Base-by-base conservation (phyloP, 1,140 invertebrate species). In the Musca vetustissima region DNA sequence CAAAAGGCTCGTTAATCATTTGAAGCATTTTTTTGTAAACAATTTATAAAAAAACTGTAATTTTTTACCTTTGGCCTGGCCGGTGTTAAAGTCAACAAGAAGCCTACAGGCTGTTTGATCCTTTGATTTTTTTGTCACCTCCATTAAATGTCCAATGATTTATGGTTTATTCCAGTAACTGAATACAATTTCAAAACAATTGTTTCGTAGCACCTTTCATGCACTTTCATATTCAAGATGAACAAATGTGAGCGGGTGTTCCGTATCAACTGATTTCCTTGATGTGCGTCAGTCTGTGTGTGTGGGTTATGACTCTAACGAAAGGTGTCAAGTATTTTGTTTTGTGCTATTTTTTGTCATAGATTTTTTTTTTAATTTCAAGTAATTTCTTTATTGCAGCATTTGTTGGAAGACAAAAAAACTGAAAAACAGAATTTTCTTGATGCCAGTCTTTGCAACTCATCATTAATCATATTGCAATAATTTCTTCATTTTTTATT, bases 261-360 rank as follows among this genome's bases (percentile, higher is more conserved):
- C n/a, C n/a, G n/a, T n/a, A n/a, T 52, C 0, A 9, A 24, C 52
- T 22, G 1, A 22, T 21, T 24, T n/a, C n/a, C n/a, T n/a, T n/a
- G n/a, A n/a, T n/a, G n/a, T n/a, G n/a, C n/a, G n/a, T n/a, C n/a
- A n/a, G n/a, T n/a, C n/a, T 4, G 28, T 4, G 8, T 28, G 28
- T 28, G 28, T 50, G 49, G 6, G n/a, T 7, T 19, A 19, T 21
- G 21, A 55, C 22, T 55, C 4, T 55, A 55, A 55, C 52, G 52
- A 55, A 55, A 55, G 52, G 52, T 55, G 52, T 55, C 52, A 55
- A 55, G 52, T 55, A 55, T 55, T 55, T 55, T 55, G 52, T 53
- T 22, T 22, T 19, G 17, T 2, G 15, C 19, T 53, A 4, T 28
- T 3, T 53, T 53, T 4, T 53, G 13, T 53, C 19, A 50, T 17